Evolutionary conservation across 2,113 vertebrate genomes (phyloP), one percentile per base, ranked within the genome.

Genomic region (Ivindomyrus marchei): DNA sequence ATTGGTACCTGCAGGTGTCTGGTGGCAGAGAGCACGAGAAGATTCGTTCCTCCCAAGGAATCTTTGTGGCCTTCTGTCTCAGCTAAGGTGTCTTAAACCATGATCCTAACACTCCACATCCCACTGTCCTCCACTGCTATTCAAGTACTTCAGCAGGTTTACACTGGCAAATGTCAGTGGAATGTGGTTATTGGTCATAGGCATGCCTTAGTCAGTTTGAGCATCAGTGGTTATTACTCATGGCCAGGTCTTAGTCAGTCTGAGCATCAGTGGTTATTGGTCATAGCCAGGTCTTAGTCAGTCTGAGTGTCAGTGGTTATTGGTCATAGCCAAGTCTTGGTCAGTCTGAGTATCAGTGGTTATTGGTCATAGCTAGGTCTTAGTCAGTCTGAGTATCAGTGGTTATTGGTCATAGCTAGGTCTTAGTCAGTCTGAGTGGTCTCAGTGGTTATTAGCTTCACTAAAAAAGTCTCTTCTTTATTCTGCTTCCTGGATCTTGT

Each of bases 1-100:
- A 97, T 99, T 99, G 98, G 97, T 97, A 97, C 97, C 98, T 97
- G 97, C 97, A 96, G 97, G 97, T 98, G 97, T 98, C 97, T 97
- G 97, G 96, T 94, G 95, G 96, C 92, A 95, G 95, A 95, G 90
- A 93, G 92, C 90, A 92, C 91, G 90, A 92, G 91, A 84, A 91
- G 89, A 93, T 87, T 94, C 95, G 92, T 93, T 92, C 47, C 31
- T 89, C 74, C 27, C 66, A 90, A 87, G 62, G 77, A 27, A 90
- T 92, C 89, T 94, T 92, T 87, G 90, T 90, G 58, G 58, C 58
- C 58, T n/a, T 24, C 58, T n/a, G 58, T 62, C 58, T n/a, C 58
- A 62, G 58, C 58, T n/a, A 62, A 62, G 24, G 24, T 62, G 58
- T n/a, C 24, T 62, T 24, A 62, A n/a, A n/a, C 58, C 58, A 62